Evolutionary conservation across 2,113 vertebrate species (phyloP), one percentile per base, ranked within the genome.

Genomic region (Xerus inauris): DNA sequence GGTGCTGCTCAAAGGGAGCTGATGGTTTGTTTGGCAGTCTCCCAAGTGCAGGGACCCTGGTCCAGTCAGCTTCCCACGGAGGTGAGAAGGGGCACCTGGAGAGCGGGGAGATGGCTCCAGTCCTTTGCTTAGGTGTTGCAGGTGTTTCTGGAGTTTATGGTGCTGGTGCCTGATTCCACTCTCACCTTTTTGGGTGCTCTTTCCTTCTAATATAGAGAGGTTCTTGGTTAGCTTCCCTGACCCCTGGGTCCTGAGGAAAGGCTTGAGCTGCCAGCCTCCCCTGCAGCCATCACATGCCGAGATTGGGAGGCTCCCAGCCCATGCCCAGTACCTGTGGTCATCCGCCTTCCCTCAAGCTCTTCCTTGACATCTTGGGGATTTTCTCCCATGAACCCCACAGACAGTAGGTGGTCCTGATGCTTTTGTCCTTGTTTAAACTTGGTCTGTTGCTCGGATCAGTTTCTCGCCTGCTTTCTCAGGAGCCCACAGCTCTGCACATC

Each of bases 321-420:
- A 9, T 14, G 26, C 4, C 1, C 8, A 1, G 57, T 65, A 17
- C 35, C 11, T 24, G 0, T 42, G 24, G 10, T 5, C 13, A 0
- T 1, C 3, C 67, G 1, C 14, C 45, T 11, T 30, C 47, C 40
- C 47, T 71, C n/a, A 40, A n/a, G 8, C 49, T 20, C 32, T 28
- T n/a, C n/a, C 28, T 16, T 8, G 5, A 10, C 17, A 9, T 35
- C n/a, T 11, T 19, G 30, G 40, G 72, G 30, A n/a, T 30, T 26
- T 32, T 35, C 17, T 71, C 30, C 47, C 19, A 4, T 11, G 3
- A 1, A 47, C 24, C 22, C 65, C 30, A 19, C 5, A 17, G 42
- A 11, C 24, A 24, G n/a, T 35, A 54, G 62, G 30, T 13, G n/a
- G 9, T 57, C 73, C 30, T 88, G 14, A 3, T 42, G 9, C 24